Base-by-base conservation (phyloP, 2,888 invertebrate species). In the Heliconius aoede region DNA sequence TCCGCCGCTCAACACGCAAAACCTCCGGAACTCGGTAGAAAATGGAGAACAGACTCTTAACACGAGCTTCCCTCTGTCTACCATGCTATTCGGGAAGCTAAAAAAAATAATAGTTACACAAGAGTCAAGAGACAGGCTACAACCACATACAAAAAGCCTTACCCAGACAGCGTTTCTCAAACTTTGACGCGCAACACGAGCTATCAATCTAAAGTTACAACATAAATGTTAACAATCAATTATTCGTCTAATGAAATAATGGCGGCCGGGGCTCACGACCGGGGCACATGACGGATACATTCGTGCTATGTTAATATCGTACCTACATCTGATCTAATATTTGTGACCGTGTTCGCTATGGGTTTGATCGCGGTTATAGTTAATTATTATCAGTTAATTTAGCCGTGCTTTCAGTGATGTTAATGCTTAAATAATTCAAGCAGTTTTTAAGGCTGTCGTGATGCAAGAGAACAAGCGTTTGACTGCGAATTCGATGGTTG, bases 241-340 rank as follows among this genome's bases (percentile, higher is more conserved):
- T 92, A 93, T 91, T 85, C 83, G 81, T 88, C 86, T 90, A 91
- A 90, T 91, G 91, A 91, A 91, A 91, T 91, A 91, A 92, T 91
- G 87, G 87, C 86, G 81, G 83, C 80, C 81, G 84, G 84, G 82
- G 82, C 88, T 91, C 91, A 91, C 91, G 92, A 91, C 84, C 85
- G 77, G 76, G 78, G 79, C 76, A 79, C 83, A 85, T 85, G 86
- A 85, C 79, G 79, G 73, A 78, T 82, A 71, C 72, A 58, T 76
- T 79, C 79, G 78, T 78, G 79, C 76, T 79, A 65, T 74, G 77
- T 79, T 78, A 80, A 80, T 79, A 80, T 79, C 75, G 76, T 78
- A 65, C 73, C 77, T 73, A 78, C 79, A 78, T 80, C 77, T 80
- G 77, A 78, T 80, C 74, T 77, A 72, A 79, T 79, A 76, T 79